Conservation (phyloP, 2,888 invertebrate species). For the Rutpela maculata region DNA sequence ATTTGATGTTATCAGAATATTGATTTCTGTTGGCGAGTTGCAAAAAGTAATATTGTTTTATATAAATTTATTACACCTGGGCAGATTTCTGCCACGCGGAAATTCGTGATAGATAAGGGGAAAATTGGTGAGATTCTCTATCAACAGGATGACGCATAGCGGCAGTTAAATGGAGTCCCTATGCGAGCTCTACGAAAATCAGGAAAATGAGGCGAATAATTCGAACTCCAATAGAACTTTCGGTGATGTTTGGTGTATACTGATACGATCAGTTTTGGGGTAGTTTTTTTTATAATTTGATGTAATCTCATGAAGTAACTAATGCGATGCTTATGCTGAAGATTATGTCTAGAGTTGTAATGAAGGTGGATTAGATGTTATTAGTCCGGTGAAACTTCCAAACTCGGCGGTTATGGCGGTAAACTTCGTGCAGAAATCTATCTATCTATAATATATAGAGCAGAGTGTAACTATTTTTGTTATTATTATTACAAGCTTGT, state of each 20-base stretch:
- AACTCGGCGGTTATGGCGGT: not conserved
- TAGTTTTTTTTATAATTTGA: not conserved
- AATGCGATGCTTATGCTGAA: not conserved
- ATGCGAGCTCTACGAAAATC: slow-evolving; percentile 6
- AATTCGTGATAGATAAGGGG: slow-evolving; percentile 27
- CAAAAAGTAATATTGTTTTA: slow-evolving; percentile 30
- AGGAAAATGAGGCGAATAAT: slow-evolving; percentile 19
- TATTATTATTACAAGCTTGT: too few species aligned
- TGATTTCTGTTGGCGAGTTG: slow-evolving; percentile 16
- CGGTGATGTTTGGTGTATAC: not conserved
- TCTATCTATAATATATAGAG: too few species aligned
- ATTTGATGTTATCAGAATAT: slow-evolving; percentile 24
- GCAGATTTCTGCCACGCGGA: slow-evolving; percentile 4
- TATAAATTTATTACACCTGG: slow-evolving; percentile 29
- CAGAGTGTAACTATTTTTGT: too few species aligned
- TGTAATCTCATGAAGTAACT: not conserved
- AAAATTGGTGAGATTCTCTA: slow-evolving; percentile 1
- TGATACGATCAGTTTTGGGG: not conserved
- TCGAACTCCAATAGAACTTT: slow-evolving; percentile 14
- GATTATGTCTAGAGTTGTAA: slow-evolving; percentile 1
- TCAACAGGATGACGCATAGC: slow-evolving; percentile 17
- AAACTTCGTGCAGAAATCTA: too few species aligned
- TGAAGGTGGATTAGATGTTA: not conserved
- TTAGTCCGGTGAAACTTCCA: not conserved
- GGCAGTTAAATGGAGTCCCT: slow-evolving; percentile 4